Evolutionary conservation across 2,888 invertebrate species (phyloP).

Genomic region (Altica lythri): DNA sequence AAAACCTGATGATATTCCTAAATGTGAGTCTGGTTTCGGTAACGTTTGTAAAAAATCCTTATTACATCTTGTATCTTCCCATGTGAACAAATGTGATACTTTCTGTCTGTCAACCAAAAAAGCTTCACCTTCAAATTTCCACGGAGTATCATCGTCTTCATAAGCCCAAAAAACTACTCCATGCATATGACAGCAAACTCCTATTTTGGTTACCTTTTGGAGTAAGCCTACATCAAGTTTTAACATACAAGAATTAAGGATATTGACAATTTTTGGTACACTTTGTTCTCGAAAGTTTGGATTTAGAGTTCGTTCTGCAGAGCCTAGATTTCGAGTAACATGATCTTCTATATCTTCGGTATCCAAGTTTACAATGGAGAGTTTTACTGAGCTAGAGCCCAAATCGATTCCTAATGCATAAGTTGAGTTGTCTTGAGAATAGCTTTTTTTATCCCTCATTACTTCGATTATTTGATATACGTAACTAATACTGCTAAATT

Average conservation of each 20-base stretch:
- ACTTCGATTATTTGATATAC: too few relatives aligned
- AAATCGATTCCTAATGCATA: conserved; percentile 74
- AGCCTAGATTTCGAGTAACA: conserved; percentile 76
- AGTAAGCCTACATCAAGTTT: conserved; percentile 72
- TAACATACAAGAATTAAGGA: conserved; percentile 76
- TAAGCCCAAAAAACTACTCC: conserved; percentile 80
- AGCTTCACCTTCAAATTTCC: conserved; percentile 66
- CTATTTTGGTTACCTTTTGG: conserved; percentile 69
- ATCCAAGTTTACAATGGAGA: conserved; percentile 68
- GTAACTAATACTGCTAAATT: too few relatives aligned
- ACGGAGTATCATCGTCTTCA: conserved; percentile 55
- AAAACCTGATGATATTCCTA: conserved; percentile 75
- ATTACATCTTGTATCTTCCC: conserved; percentile 85
- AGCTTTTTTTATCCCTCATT: too few relatives aligned
- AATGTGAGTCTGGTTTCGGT: conserved; percentile 74
- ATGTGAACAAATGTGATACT: conserved; percentile 77
- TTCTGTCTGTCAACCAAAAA: conserved; percentile 55
- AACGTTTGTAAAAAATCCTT: conserved; percentile 71
- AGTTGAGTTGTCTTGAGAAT: too few relatives aligned
- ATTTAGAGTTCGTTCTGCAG: conserved; percentile 73
- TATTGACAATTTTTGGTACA: conserved; percentile 78
- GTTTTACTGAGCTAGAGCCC: conserved; percentile 85
- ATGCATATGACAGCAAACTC: conserved; percentile 88
- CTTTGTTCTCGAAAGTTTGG: conserved; percentile 82
- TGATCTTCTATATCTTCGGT: conserved; percentile 66